phyloP scores from a whole-genome alignment of 2,797 vertebrate genomes.

The Menidia menidia region DNA sequence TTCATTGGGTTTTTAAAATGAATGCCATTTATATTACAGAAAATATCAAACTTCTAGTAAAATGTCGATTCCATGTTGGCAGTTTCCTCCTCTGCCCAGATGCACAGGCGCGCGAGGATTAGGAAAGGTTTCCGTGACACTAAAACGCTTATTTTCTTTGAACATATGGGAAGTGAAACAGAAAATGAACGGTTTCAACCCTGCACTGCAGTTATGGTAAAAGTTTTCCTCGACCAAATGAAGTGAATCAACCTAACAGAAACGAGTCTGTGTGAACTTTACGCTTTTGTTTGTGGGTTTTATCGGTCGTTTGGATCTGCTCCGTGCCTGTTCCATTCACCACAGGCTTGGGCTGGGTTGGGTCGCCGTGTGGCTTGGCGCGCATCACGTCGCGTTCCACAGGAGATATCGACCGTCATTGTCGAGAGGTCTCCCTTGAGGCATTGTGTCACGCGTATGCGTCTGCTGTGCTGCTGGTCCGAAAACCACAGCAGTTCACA shows the following conservation, averaged over 20 bases:
- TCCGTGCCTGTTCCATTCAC: not conserved
- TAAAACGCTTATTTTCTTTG: too few species aligned
- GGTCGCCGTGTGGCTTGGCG: conserved; percentile 19
- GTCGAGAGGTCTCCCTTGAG: conserved; percentile 48
- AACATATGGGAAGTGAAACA: not conserved
- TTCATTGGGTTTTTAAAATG: too few species aligned
- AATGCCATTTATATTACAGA: too few species aligned
- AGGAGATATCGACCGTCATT: conserved; percentile 26
- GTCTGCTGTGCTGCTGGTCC: not conserved
- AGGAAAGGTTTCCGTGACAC: too few species aligned
- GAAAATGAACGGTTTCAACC: not conserved
- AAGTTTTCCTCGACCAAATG: not conserved
- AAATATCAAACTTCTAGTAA: too few species aligned
- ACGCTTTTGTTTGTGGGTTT: not conserved
- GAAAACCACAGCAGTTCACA: conserved; percentile 9
- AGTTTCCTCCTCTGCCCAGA: too few species aligned
- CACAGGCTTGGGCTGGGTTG: not conserved
- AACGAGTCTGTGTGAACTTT: conserved; percentile 22
- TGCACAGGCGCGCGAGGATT: too few species aligned
- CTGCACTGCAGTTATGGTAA: not conserved
- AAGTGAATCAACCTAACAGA: not conserved
- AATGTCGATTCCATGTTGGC: too few species aligned
- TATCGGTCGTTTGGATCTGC: not conserved
- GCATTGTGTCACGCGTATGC: conserved; percentile 30
- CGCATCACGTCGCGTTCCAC: conserved; percentile 41